phyloP scores from a whole-genome alignment of 2,113 vertebrate genomes.

The Corynorhinus townsendii region DNA sequence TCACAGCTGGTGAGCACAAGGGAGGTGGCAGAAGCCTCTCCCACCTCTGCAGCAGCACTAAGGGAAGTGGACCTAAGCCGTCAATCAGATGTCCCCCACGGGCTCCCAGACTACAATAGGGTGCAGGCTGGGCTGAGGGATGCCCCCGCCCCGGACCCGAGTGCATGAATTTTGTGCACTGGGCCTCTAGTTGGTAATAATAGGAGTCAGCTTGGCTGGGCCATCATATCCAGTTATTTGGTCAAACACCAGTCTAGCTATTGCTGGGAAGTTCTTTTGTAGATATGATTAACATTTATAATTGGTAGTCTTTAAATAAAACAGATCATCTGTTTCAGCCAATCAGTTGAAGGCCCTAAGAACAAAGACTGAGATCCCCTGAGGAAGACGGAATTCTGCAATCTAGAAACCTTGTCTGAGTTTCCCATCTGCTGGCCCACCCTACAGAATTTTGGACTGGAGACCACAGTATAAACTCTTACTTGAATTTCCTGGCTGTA shows the following conservation, averaged over 20 bases:
- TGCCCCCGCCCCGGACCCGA: too few species aligned
- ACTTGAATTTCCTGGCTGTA: not conserved
- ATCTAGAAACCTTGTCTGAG: not conserved
- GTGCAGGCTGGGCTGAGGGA: too few species aligned
- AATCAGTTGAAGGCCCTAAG: not conserved
- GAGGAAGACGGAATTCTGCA: not conserved
- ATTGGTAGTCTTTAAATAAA: not conserved
- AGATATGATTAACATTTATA: not conserved
- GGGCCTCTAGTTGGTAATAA: not conserved
- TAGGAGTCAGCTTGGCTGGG: not conserved
- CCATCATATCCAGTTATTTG: not conserved
- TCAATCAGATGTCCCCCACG: too few species aligned
- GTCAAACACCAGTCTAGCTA: not conserved
- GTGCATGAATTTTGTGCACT: too few species aligned
- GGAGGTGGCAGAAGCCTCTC: too few species aligned
- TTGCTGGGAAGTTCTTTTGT: not conserved
- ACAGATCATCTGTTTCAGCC: not conserved
- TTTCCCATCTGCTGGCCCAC: not conserved
- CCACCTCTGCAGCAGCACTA: too few species aligned
- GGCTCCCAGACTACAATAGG: too few species aligned
- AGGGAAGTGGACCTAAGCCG: too few species aligned
- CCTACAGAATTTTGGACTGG: not conserved
- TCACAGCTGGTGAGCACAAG: too few species aligned
- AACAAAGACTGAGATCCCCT: not conserved
- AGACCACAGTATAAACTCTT: not conserved